Evolutionary conservation across 2,888 invertebrate genomes (phyloP).

Genomic region (Nebria salina): DNA sequence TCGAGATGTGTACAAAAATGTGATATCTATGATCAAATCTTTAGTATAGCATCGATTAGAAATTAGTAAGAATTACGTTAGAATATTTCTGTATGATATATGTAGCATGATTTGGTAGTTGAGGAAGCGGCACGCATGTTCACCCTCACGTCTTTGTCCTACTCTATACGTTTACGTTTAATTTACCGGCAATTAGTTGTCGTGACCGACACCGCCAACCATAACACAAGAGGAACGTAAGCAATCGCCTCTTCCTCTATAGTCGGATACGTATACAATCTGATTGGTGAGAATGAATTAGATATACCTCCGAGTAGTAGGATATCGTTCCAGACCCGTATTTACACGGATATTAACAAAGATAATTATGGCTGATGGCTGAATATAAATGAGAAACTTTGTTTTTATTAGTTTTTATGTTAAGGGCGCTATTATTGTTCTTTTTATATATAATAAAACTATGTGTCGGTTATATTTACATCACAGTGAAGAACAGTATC

Average conservation of each 20-base stretch:
- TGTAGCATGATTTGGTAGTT: not conserved
- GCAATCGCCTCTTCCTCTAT: slow-evolving; percentile 7
- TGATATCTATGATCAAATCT: not conserved
- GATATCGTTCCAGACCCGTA: slow-evolving; percentile 14
- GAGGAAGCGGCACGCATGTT: not conserved
- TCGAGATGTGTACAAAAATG: not conserved
- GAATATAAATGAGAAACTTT: slow-evolving; percentile 7
- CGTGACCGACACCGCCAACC: slow-evolving; percentile 15
- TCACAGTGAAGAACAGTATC: no score
- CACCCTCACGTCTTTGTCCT: not conserved
- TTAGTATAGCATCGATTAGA: not conserved
- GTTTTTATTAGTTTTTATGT: slow-evolving; percentile 8
- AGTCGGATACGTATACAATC: not conserved
- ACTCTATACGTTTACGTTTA: slow-evolving; percentile 8
- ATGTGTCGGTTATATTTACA: no score
- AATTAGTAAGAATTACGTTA: not conserved
- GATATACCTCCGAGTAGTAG: not conserved
- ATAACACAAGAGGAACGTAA: slow-evolving; percentile 17
- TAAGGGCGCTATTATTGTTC: no score
- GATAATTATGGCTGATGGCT: slow-evolving; percentile 19
- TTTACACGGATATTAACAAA: slow-evolving; percentile 29
- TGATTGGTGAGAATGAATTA: slow-evolving; percentile 15
- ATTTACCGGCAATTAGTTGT: slow-evolving; percentile 19
- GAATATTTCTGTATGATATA: not conserved
- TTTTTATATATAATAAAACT: no score